phyloP scores from a whole-genome alignment of 1,140 invertebrate species.

The Bombus cullumanus region DNA sequence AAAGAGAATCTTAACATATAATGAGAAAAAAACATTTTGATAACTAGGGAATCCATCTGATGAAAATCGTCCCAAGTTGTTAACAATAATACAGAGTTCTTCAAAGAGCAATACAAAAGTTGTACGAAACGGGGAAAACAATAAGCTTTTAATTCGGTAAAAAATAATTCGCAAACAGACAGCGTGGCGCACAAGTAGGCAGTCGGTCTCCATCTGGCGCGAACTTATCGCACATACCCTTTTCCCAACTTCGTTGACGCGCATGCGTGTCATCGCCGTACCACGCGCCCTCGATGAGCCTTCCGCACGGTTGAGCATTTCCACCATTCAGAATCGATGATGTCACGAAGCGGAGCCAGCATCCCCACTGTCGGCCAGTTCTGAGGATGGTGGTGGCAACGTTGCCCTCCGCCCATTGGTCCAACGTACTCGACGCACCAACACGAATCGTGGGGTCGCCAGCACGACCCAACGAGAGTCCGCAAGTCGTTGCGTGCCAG shows the following conservation, averaged over 20 bases:
- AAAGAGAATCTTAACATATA: no score
- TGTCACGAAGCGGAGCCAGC: constrained; percentile 73
- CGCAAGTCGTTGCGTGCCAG: constrained; percentile 70
- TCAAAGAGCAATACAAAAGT: neutral
- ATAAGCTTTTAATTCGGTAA: no score
- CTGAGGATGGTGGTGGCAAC: constrained; percentile 52
- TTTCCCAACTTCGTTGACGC: constrained; percentile 39
- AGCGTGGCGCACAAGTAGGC: constrained; percentile 45
- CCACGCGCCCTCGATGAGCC: constrained; percentile 81
- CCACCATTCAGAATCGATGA: constrained; percentile 83
- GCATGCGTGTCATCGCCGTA: constrained; percentile 61
- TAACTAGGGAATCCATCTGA: no score
- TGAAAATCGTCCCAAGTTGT: no score
- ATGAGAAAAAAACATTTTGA: no score
- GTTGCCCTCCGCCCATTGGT: constrained; percentile 64
- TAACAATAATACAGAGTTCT: no score
- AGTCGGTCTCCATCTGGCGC: constrained; percentile 71
- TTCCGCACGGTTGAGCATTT: constrained; percentile 82
- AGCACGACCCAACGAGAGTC: constrained; percentile 71
- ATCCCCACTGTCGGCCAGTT: constrained; percentile 52
- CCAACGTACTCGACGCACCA: constrained; percentile 55
- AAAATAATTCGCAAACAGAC: neutral
- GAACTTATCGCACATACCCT: constrained; percentile 43
- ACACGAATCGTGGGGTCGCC: constrained; percentile 65
- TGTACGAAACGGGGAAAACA: neutral